Evolutionary conservation across 2,797 vertebrate genomes (phyloP).

Genomic region (Schizopygopsis malacanthus): DNA sequence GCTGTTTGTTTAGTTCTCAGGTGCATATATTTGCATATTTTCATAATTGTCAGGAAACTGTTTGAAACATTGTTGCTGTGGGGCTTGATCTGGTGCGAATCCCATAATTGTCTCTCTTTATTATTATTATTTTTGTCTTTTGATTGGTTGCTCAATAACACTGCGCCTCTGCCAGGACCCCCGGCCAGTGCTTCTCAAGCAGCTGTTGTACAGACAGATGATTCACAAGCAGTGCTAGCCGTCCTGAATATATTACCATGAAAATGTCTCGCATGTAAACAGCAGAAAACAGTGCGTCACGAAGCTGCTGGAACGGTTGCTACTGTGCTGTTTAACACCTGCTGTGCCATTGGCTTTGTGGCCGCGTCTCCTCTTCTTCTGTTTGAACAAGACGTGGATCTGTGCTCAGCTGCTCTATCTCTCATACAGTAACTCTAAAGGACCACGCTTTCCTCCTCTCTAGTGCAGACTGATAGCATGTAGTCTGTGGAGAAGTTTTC

Average conservation of each 20-base stretch:
- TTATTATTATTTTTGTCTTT: conserved; percentile 15
- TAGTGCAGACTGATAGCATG: no score
- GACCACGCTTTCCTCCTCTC: no score
- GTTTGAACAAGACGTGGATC: not conserved
- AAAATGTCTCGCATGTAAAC: not conserved
- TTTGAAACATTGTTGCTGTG: not conserved
- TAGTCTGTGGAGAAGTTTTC: no score
- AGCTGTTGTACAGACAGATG: conserved; percentile 15
- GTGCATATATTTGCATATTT: conserved; percentile 29
- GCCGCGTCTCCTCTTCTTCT: not conserved
- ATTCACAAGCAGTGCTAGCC: conserved; percentile 17
- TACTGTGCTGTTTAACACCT: not conserved
- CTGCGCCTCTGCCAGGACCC: not conserved
- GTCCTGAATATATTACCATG: conserved; percentile 19
- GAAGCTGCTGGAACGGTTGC: not conserved
- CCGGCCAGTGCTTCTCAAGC: not conserved
- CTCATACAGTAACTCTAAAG: no score
- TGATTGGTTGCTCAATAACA: not conserved
- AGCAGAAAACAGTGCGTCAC: not conserved
- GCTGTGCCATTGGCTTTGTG: not conserved
- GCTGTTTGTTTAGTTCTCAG: not conserved
- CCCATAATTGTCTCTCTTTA: not conserved
- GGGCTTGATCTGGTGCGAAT: not conserved
- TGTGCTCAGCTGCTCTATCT: no score
- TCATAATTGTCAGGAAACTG: not conserved